Percentiles rank a stretch among this genome's conserved stretches.
phyloP scores from a whole-genome alignment of 1,140 invertebrate genomes.

The Xylocopa sonorina region DNA sequence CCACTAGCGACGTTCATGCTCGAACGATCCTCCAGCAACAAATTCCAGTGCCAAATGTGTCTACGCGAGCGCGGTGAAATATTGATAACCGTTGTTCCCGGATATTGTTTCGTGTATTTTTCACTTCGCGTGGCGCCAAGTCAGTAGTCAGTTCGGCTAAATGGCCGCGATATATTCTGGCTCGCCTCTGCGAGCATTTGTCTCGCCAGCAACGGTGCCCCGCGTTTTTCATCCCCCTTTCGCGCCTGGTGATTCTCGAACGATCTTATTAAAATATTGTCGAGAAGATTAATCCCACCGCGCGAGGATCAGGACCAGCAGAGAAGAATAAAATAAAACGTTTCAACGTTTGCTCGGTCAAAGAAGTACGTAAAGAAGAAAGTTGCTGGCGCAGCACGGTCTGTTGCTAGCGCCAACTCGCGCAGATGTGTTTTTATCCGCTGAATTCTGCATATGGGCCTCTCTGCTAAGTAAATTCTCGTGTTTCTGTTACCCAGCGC shows the following conservation, averaged over 20 bases:
- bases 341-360: conserved; percentile 31
- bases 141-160: background rate
- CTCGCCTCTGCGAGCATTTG: background rate
- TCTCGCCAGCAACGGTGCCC: background rate
- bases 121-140: background rate
- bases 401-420: conserved; percentile 29
- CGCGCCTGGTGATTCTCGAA: background rate
- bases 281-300: conserved; percentile 8
- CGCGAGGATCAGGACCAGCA: background rate
- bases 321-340: conserved; percentile 30
- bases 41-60: background rate
- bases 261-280: conserved; percentile 27
- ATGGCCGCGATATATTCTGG: conserved; percentile 2
- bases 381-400: conserved; percentile 34
- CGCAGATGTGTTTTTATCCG: conserved; percentile 43
- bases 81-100: background rate
- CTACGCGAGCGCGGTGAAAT: background rate
- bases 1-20: too few species aligned
- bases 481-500: background rate
- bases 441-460: conserved; percentile 6
- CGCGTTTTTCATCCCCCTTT: background rate
- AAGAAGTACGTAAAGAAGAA: conserved; percentile 45
- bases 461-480: conserved; percentile 28
- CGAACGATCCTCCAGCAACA: background rate
- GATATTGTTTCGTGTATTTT: background rate